Percentiles rank a stretch among this genome's conserved stretches.
These are phyloP conservation scores for Entomyzon cyanotis DNA, from an alignment of 2,113 vertebrate species.

Conservation along the genomic window DNA sequence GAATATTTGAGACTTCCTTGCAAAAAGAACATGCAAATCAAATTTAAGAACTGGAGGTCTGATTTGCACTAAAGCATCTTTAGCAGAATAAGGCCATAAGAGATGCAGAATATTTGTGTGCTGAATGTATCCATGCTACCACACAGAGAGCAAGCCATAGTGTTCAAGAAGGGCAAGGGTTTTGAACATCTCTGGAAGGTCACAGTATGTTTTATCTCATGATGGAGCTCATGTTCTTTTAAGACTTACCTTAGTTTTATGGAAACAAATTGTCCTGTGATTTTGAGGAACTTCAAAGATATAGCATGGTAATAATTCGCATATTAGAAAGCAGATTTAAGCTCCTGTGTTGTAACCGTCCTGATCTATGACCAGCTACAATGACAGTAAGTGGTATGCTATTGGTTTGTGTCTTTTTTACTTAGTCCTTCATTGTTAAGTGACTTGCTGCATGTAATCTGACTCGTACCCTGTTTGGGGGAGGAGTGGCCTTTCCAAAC, in stretches of 20 bases:
- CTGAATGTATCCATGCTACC: neutral
- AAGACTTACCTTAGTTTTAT: neutral
- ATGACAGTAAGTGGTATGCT: neutral
- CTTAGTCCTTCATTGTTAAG: neutral
- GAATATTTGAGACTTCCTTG: neutral
- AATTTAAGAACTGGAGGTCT: neutral
- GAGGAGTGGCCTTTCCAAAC: neutral
- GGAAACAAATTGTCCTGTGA: neutral
- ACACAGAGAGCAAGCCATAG: neutral
- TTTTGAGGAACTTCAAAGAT: slow-evolving; percentile 4
- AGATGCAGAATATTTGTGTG: neutral
- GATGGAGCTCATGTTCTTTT: neutral
- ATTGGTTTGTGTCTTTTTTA: neutral
- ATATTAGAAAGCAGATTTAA: neutral
- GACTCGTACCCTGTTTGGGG: neutral
- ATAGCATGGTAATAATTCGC: neutral
- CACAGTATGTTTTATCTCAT: neutral
- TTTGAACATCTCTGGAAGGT: neutral
- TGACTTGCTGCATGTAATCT: neutral
- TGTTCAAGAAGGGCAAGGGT: neutral
- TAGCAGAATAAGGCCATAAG: neutral
- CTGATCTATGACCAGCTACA: neutral
- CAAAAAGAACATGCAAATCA: neutral
- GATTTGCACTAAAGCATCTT: neutral
- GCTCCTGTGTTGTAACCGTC: neutral